phyloP scores from a whole-genome alignment of 1,140 invertebrate species.

The Leptopilina boulardi region DNA sequence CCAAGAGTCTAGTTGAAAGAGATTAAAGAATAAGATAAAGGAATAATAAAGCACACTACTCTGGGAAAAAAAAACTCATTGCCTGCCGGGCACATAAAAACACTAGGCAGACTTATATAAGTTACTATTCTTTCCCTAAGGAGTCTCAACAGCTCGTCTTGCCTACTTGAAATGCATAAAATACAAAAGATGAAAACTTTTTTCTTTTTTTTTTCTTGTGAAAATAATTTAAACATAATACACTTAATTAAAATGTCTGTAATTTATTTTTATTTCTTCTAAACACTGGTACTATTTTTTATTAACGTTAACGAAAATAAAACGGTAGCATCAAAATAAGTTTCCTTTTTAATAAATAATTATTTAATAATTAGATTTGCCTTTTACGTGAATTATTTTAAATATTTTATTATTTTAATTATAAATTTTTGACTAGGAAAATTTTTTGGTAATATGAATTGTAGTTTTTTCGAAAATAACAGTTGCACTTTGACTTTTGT shows the following conservation, averaged over 20 bases:
- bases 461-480: too few relatives aligned
- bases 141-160: constrained; percentile 10
- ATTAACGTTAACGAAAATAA: background rate
- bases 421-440: too few relatives aligned
- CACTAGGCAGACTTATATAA: constrained; percentile 18
- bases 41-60: constrained; percentile 20
- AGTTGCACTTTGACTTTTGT: background rate
- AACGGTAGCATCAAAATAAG: background rate
- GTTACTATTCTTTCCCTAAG: constrained; percentile 1
- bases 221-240: constrained; percentile 1
- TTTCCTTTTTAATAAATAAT: too few relatives aligned
- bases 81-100: constrained; percentile 19
- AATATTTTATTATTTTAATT: too few relatives aligned
- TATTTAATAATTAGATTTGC: too few relatives aligned
- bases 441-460: too few relatives aligned
- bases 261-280: background rate
- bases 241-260: background rate
- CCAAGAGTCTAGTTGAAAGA: background rate
- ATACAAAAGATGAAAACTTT: constrained; percentile 5
- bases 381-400: too few relatives aligned
- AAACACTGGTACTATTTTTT: background rate
- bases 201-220: background rate
- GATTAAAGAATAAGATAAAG: constrained; percentile 19
- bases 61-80: background rate
- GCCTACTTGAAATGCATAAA: constrained; percentile 14